Base-by-base conservation (phyloP, 2,113 vertebrate genomes). In the Neodon shergylaensis region DNA sequence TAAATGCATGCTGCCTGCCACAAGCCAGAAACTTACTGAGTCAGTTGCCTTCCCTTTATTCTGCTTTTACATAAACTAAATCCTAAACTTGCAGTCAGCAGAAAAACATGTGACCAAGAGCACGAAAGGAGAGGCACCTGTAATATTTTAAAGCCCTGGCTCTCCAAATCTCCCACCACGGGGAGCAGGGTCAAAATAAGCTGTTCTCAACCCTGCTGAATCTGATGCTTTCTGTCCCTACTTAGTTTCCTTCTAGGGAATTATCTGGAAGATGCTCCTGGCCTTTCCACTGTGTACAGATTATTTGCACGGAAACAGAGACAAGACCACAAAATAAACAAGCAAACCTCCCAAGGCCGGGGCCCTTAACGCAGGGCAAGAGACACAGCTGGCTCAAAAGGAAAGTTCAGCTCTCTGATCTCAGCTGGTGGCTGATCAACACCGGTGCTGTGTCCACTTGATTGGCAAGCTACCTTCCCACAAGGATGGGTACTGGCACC, bases 211-310 rank as follows among this genome's bases (percentile, higher is more conserved):
- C 61, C 36, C n/a, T 87, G 58, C 16, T 87, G 63, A 28, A 65
- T 33, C 54, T 26, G 10, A 3, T 3, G 14, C 28, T 79, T 90
- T 94, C 76, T 58, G 2, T 63, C 70, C 54, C 68, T 74, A 76
- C 54, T 70, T 87, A 33, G 36, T 91, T 94, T 93, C 90, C 73
- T 93, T 95, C 47, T 31, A 91, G 52, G 33, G 28, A 10, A 91
- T 92, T 73, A 70, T 22, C 44, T 68, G 66, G 89, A 92, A 89
- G n/a, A 91, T 58, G 7, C 24, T 28, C 47, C 65, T 44, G 19
- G 66, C n/a, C 47, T 93, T 96, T 96, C 36, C 78, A 70, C 88
- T 63, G n/a, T 74, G 31, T n/a, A 61, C 1, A 91, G 49, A 58
- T 72, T 63, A 58, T 96, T 91, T 87, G n/a, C 8, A 21, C 39